phyloP scores from a whole-genome alignment of 2,797 vertebrate genomes.

The Linurgus olivaceus region DNA sequence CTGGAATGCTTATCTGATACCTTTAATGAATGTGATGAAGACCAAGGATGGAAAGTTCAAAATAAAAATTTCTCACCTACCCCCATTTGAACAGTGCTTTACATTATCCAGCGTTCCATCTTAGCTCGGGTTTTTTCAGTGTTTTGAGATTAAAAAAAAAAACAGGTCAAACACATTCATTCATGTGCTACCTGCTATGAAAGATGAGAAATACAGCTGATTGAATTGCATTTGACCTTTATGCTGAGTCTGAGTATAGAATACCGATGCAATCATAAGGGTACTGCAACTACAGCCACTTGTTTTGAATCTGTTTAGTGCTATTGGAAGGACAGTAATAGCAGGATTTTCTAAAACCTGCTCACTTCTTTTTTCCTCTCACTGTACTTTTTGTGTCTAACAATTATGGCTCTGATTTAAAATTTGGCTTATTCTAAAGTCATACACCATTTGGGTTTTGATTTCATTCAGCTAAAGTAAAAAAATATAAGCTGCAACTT shows the following conservation, averaged over 20 bases:
- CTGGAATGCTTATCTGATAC: background rate
- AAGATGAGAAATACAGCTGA: conserved; percentile 6
- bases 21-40: background rate
- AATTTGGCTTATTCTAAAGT: background rate
- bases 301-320: conserved; percentile 1
- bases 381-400: background rate
- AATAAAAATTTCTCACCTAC: background rate
- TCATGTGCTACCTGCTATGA: background rate
- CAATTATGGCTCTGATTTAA: background rate
- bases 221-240: conserved; percentile 40
- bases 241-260: background rate
- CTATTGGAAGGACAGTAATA: background rate
- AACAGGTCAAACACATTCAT: background rate
- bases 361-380: background rate
- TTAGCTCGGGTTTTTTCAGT: background rate
- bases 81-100: background rate
- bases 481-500: background rate
- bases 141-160: background rate
- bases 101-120: background rate
- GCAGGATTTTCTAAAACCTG: background rate
- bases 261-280: background rate
- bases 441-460: background rate
- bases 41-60: background rate
- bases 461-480: background rate
- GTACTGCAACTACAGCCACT: background rate